Evolutionary conservation across 2,797 vertebrate genomes (phyloP).

Genomic region (Pseudochirops cupreus): DNA sequence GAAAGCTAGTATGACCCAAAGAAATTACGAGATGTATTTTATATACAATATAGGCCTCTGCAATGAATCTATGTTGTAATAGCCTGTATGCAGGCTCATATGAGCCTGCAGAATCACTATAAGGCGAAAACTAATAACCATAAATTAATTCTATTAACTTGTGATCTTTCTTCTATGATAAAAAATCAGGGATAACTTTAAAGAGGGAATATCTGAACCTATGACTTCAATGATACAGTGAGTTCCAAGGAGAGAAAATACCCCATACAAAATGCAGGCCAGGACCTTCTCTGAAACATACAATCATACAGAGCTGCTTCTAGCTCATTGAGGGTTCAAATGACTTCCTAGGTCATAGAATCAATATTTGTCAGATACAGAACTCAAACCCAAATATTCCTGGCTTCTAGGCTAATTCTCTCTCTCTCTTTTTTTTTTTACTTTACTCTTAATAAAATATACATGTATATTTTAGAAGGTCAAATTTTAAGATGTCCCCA

Average conservation of each 20-base stretch:
- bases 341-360: neutral
- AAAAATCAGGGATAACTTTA: neutral
- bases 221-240: neutral
- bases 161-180: neutral
- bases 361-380: neutral
- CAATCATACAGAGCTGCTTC: neutral
- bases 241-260: neutral
- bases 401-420: neutral
- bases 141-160: neutral
- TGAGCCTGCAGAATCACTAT: neutral
- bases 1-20: neutral
- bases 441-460: neutral
- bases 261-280: neutral
- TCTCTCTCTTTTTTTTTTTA: neutral
- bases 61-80: neutral
- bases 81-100: neutral
- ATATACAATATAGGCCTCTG: neutral
- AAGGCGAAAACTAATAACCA: neutral
- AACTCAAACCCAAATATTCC: neutral
- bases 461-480: neutral
- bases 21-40: neutral
- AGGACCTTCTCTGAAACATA: neutral
- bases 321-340: neutral
- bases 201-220: neutral
- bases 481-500: slow-evolving; percentile 26